phyloP scores from a whole-genome alignment of 2,797 vertebrate genomes.

The Galago senegalensis region DNA sequence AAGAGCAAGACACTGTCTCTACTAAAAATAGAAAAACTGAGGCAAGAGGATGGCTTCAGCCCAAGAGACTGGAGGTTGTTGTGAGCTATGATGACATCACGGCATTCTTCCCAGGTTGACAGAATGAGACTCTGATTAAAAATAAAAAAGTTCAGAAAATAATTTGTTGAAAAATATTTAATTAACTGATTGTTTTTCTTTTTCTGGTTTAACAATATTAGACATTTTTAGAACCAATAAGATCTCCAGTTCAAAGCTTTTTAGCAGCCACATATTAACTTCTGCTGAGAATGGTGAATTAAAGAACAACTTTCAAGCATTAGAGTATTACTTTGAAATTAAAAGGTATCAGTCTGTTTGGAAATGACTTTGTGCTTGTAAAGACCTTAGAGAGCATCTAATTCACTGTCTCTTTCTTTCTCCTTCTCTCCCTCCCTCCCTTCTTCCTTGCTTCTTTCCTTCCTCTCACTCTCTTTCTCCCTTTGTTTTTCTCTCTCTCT shows the following conservation, averaged over 20 bases:
- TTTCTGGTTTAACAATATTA: neutral
- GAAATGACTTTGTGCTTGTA: neutral
- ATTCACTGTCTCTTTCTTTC: neutral
- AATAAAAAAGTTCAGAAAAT: neutral
- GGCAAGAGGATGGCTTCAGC: too few species aligned
- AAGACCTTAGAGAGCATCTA: neutral
- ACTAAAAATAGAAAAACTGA: too few species aligned
- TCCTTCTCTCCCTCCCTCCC: too few species aligned
- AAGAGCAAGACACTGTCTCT: too few species aligned
- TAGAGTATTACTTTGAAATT: neutral
- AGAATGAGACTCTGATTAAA: too few species aligned
- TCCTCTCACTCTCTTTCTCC: too few species aligned
- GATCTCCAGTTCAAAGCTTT: neutral
- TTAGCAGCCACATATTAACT: neutral
- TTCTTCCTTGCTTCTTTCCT: too few species aligned
- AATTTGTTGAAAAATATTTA: neutral
- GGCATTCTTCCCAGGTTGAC: too few species aligned
- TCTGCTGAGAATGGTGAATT: neutral
- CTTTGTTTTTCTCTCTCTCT: too few species aligned
- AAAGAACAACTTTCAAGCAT: neutral
- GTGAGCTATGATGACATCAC: too few species aligned
- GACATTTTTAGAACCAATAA: neutral
- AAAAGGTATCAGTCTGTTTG: neutral
- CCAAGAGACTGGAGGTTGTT: too few species aligned
- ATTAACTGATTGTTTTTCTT: neutral